A percentile compares a stretch with the other conserved stretches of the same genome.
Conservation (phyloP, 2,113 vertebrate genomes). For the Nestor notabilis region DNA sequence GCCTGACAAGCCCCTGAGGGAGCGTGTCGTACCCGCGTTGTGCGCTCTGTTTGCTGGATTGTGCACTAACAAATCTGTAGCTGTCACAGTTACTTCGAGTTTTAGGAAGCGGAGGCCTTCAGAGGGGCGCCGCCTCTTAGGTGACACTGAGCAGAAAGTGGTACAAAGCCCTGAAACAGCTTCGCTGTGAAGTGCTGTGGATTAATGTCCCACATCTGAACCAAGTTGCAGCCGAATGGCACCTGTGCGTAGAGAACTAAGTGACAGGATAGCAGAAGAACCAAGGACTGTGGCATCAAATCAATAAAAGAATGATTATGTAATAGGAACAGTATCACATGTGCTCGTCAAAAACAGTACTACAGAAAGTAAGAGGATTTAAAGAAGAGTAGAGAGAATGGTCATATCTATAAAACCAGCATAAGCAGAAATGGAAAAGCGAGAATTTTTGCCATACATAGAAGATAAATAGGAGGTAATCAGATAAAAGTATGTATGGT, state of each 20-base stretch:
- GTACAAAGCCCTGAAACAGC: rapidly evolving
- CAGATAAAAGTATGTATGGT: not conserved
- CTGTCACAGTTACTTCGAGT: not conserved
- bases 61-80: too few relatives aligned
- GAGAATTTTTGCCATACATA: not conserved
- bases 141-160: not conserved
- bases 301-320: not conserved
- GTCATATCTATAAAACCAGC: not conserved
- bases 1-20: not conserved
- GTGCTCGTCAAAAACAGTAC: not conserved
- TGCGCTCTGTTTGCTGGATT: too few relatives aligned
- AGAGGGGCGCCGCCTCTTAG: rapidly evolving
- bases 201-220: not conserved
- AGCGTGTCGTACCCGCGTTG: not conserved
- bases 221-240: rapidly evolving
- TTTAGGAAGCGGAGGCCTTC: rapidly evolving
- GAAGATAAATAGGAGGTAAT: not conserved
- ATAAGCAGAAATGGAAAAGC: not conserved
- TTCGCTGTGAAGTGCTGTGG: rapidly evolving
- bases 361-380: not conserved
- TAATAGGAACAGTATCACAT: not conserved
- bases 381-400: not conserved
- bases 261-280: not conserved
- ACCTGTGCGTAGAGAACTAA: not conserved
- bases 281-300: not conserved